These are phyloP conservation scores for Steinernema scapterisci DNA, from an alignment of 2,888 invertebrate genomes.

Conservation along the genomic window DNA sequence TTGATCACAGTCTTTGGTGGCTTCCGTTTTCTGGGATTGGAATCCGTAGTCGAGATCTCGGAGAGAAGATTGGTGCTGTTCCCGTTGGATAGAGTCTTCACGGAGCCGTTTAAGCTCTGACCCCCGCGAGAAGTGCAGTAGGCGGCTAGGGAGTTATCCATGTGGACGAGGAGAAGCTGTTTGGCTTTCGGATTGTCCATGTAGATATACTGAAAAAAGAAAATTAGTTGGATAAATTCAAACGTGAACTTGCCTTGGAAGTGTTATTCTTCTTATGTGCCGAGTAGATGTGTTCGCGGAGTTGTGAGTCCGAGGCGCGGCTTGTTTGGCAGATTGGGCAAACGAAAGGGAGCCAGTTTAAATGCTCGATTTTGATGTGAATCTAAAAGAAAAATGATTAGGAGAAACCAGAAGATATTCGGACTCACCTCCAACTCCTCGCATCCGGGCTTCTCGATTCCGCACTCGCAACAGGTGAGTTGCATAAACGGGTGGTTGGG, in stretches of 20 bases:
- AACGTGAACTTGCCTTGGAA: not conserved
- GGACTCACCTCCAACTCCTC: conserved; percentile 61
- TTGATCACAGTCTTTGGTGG: conserved; percentile 11
- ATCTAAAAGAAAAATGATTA: conserved; percentile 35
- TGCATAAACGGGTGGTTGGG: conserved; percentile 18
- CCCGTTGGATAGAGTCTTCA: not conserved
- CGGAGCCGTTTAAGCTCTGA: not conserved
- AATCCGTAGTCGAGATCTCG: not conserved
- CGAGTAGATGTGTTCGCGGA: conserved; percentile 65
- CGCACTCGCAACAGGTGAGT: conserved; percentile 63
- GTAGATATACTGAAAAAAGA: conserved; percentile 54
- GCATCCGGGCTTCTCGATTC: conserved; percentile 55
- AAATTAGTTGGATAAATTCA: not conserved
- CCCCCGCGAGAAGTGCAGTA: not conserved
- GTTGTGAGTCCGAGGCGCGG: conserved; percentile 63
- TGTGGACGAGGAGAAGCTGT: conserved; percentile 56
- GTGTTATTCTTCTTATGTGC: conserved; percentile 51
- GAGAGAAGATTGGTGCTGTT: not conserved
- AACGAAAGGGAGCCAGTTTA: conserved; percentile 66
- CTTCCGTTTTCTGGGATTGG: conserved; percentile 3
- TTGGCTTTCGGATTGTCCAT: conserved; percentile 64
- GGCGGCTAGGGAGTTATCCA: conserved; percentile 37
- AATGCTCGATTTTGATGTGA: conserved; percentile 62
- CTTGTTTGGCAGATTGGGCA: conserved; percentile 59
- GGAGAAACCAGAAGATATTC: too few relatives aligned